Percentiles rank a stretch among this genome's conserved stretches.
These are phyloP conservation scores for Conus betulinus DNA, from an alignment of 1,140 invertebrate species.

Conservation along the genomic window DNA sequence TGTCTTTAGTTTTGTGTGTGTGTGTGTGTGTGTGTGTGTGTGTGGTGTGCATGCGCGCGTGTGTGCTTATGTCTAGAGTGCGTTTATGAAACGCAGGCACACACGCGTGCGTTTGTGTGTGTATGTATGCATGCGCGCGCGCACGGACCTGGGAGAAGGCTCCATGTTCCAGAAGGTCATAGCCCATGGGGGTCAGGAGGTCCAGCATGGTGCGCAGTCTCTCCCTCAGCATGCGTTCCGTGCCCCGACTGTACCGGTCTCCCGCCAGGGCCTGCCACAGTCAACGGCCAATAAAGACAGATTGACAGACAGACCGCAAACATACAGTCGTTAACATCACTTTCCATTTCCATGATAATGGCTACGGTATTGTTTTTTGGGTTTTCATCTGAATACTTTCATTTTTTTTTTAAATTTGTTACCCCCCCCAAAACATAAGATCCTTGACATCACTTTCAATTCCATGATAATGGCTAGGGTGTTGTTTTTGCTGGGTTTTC, in stretches of 20 bases:
- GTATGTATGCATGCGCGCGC: too few relatives aligned
- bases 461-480: too few relatives aligned
- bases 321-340: background rate
- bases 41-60: background rate
- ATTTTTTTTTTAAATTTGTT: too few relatives aligned
- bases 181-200: constrained; percentile 32
- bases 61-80: too few relatives aligned
- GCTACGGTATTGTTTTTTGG: background rate
- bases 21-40: background rate
- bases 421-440: too few relatives aligned
- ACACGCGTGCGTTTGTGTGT: background rate
- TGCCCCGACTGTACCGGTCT: constrained; percentile 26
- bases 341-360: background rate
- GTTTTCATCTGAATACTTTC: background rate
- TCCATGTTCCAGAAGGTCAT: constrained; percentile 29
- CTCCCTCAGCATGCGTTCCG: constrained; percentile 33
- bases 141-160: constrained; percentile 17
- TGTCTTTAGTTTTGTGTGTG: background rate
- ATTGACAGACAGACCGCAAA: background rate
- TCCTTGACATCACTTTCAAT: too few relatives aligned
- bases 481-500: too few relatives aligned
- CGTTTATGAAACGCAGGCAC: background rate
- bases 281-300: too few relatives aligned
- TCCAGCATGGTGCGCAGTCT: constrained; percentile 29
- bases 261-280: constrained; percentile 21